These are phyloP conservation scores for Agrotis ipsilon DNA, from an alignment of 2,888 invertebrate genomes.

Conservation along the genomic window DNA sequence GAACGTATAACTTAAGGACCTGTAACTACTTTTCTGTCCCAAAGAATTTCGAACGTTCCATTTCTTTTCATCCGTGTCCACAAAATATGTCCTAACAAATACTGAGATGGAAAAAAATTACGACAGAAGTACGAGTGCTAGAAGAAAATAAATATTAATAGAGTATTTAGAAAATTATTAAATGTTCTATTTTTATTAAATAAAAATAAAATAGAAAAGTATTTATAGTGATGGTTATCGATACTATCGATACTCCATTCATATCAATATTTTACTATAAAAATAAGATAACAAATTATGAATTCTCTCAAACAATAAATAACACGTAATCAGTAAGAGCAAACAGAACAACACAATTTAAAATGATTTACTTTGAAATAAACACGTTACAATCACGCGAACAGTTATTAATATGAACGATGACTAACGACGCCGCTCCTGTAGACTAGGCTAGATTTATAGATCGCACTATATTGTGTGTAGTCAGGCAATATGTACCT, in stretches of 20 bases:
- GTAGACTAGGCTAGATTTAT: conserved; percentile 52
- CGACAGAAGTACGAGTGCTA: too few relatives aligned
- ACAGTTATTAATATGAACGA: conserved; percentile 39
- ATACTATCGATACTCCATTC: not conserved
- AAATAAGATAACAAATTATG: not conserved
- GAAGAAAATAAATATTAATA: too few relatives aligned
- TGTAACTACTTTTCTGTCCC: not conserved
- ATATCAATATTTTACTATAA: not conserved
- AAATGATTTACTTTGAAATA: conserved; percentile 28
- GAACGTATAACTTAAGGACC: not conserved
- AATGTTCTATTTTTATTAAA: too few relatives aligned
- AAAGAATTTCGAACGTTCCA: too few relatives aligned
- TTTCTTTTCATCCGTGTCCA: too few relatives aligned
- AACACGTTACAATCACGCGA: conserved; percentile 50
- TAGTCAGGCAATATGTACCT: conserved; percentile 44
- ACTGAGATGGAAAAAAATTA: too few relatives aligned
- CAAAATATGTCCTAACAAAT: too few relatives aligned
- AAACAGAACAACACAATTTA: conserved; percentile 9
- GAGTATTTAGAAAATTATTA: too few relatives aligned
- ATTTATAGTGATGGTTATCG: too few relatives aligned
- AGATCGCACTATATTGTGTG: conserved; percentile 22
- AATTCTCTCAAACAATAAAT: conserved; percentile 13
- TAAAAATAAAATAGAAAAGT: too few relatives aligned
- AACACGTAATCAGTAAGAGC: conserved; percentile 3
- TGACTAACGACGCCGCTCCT: conserved; percentile 52